These are phyloP conservation scores for Rhagoletis zephyria DNA, from an alignment of 1,140 invertebrate species.

Conservation along the genomic window DNA sequence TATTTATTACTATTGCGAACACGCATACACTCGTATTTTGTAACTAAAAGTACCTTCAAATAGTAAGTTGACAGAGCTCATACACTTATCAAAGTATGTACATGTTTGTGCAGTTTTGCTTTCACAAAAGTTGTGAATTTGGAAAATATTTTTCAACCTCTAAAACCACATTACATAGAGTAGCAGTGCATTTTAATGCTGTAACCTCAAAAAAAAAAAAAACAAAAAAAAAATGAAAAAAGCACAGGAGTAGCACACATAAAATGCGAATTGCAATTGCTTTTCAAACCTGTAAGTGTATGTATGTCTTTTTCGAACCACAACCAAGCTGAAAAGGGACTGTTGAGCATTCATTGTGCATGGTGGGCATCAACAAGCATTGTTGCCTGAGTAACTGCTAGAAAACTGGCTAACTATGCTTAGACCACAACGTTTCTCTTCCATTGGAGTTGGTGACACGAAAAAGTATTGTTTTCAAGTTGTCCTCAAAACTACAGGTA, in stretches of 20 bases:
- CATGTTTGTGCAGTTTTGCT: background rate
- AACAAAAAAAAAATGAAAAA: background rate
- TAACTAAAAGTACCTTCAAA: too few species aligned
- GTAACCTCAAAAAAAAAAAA: background rate
- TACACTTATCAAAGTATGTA: too few species aligned
- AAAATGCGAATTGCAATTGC: slow-evolving; percentile 2
- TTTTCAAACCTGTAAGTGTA: slow-evolving; percentile 6
- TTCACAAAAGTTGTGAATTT: background rate
- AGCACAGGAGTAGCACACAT: background rate
- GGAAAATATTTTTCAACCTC: background rate
- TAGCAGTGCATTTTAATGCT: slow-evolving; percentile 26
- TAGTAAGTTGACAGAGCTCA: too few species aligned
- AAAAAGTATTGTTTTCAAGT: background rate
- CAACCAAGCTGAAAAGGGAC: background rate
- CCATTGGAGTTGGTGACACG: background rate
- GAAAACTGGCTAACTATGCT: background rate
- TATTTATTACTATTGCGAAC: too few species aligned
- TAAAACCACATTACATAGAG: slow-evolving; percentile 1
- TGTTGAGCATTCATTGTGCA: background rate
- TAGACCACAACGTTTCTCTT: background rate
- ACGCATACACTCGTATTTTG: too few species aligned
- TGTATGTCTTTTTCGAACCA: background rate
- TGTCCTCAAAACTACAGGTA: background rate
- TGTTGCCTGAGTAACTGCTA: background rate
- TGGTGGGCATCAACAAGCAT: background rate